Conservation (phyloP, 2,797 vertebrate genomes). For the Crossoptilon crossoptilon region DNA sequence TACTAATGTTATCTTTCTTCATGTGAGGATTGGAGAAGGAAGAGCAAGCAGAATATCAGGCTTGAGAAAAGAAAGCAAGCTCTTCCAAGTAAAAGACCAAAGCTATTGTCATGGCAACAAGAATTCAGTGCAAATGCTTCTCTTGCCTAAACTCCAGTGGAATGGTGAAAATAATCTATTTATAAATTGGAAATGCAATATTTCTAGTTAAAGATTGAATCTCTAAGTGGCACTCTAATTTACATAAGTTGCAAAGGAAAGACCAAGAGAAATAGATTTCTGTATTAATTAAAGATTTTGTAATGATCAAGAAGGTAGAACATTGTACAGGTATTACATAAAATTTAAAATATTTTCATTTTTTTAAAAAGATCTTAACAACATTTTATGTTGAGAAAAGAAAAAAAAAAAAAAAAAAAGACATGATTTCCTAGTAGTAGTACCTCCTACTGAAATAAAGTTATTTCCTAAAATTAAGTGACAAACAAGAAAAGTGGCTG, state of each 20-base stretch:
- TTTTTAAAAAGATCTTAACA: background rate
- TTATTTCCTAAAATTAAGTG: background rate
- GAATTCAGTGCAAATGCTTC: background rate
- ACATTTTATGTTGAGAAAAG: background rate
- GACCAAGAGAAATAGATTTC: background rate
- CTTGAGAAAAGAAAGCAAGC: background rate
- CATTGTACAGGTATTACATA: accelerated
- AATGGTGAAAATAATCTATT: background rate
- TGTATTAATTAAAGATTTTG: background rate
- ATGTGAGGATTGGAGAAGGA: constrained; percentile 14
- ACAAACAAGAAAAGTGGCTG: background rate
- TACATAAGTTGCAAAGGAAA: background rate
- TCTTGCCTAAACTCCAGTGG: background rate
- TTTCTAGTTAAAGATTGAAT: background rate
- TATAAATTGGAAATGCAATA: background rate
- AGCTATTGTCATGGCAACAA: constrained; percentile 54
- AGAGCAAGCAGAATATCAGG: background rate
- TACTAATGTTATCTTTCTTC: constrained; percentile 39
- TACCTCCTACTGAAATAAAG: background rate
- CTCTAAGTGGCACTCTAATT: background rate
- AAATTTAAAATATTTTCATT: background rate
- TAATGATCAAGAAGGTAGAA: background rate
- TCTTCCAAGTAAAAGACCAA: background rate
- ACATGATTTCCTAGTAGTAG: background rate
- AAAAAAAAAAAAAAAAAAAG: background rate